These are phyloP conservation scores for Macrocentrus cingulum DNA, from an alignment of 1,140 invertebrate species.

Conservation along the genomic window DNA sequence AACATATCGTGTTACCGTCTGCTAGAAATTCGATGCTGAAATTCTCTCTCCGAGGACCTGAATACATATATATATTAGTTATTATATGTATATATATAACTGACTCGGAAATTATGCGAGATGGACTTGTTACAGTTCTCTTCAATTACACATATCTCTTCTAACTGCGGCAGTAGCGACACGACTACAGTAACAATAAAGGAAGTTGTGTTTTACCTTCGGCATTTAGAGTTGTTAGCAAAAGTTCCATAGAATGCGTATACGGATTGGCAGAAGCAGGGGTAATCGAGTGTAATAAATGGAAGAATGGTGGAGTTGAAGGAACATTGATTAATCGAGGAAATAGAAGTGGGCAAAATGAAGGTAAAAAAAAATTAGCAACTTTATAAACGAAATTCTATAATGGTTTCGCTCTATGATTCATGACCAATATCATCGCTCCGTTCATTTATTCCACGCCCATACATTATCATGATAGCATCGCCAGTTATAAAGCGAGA, in stretches of 20 bases:
- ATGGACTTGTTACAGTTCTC: no score
- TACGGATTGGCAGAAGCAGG: neutral
- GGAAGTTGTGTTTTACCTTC: no score
- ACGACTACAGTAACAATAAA: no score
- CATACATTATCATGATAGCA: conserved; percentile 1
- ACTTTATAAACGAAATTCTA: conserved; percentile 1
- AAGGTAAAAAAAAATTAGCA: neutral
- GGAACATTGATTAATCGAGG: neutral
- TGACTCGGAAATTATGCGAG: no score
- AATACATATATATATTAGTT: no score
- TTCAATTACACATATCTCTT: no score
- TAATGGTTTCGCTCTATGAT: neutral
- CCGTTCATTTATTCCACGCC: neutral
- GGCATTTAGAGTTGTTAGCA: neutral
- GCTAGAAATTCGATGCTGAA: no score
- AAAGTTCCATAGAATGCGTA: neutral
- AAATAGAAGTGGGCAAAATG: no score
- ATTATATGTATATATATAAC: no score
- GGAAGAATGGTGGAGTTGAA: neutral
- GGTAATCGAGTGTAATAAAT: neutral
- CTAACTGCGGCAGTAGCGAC: no score
- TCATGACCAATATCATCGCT: conserved; percentile 1
- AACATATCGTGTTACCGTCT: no score
- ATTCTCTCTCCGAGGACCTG: no score
- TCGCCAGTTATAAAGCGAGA: neutral